Evolutionary conservation across 2,888 invertebrate species (phyloP), one percentile per base, ranked within the genome.

Genomic region (Idaea aversata): DNA sequence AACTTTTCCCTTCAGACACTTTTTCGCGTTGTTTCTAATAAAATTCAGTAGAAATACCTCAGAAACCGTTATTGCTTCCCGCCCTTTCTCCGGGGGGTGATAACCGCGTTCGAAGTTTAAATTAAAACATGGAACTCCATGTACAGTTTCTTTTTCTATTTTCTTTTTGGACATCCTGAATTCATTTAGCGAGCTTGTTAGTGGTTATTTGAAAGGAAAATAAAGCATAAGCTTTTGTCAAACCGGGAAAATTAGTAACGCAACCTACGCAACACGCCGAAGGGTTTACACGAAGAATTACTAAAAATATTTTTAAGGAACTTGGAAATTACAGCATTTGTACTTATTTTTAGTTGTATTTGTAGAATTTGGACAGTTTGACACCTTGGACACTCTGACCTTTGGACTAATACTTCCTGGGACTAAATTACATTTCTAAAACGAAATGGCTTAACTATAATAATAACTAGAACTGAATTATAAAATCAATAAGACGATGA

Each of bases 21-120:
- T 47, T 47, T 47, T 47, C 47, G 47, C 47, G 47, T 47, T 47
- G 47, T 10, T 47, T 4, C 66, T 64, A 66, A 69, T 67, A 70
- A 70, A 73, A 70, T 67, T 68, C 70, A n/a, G 59, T 47, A 0
- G 47, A 66, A 68, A 68, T 69, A 69, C 66, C 65, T 68, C 65
- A 68, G 59, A 69, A 68, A 63, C 64, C 64, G 66, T 67, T 72
- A 65, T 63, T 62, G 62, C 63, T 67, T 67, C 64, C 62, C 35
- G 58, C 57, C 63, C 63, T 61, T 63, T 66, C 71, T 66, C 69
- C 15, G 59, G 70, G 67, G 73, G 63, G 66, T 70, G 66, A 74
- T 74, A 74, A 70, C 73, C 73, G 68, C 61, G 69, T 72, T 70
- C 64, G 71, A 72, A 74, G 71, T 74, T 74, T 74, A 72, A 72